A percentile compares a stretch with the other conserved stretches of the same genome.
phyloP scores from a whole-genome alignment of 2,113 vertebrate genomes.

The Dunckerocampus dactyliophorus region DNA sequence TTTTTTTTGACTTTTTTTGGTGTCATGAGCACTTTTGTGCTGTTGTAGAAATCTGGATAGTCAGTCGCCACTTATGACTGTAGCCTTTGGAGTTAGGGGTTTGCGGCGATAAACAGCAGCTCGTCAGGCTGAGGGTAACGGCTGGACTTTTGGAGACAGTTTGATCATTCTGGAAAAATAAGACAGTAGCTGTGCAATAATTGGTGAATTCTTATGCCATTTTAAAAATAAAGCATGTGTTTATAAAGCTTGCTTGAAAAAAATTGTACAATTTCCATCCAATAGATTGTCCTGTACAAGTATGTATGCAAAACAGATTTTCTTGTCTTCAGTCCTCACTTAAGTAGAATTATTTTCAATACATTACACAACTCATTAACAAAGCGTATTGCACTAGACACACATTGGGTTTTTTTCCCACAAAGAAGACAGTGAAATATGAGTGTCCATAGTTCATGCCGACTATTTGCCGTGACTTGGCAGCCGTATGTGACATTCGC shows the following conservation, averaged over 20 bases:
- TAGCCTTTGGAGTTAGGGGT: no score
- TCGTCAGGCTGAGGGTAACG: slow-evolving; percentile 1
- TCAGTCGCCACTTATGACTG: background rate
- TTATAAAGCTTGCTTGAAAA: no score
- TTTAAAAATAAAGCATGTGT: no score
- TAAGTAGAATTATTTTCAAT: background rate
- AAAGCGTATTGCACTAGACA: slow-evolving; percentile 5
- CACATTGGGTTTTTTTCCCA: slow-evolving; percentile 39
- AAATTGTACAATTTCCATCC: no score
- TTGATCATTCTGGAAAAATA: slow-evolving; percentile 41
- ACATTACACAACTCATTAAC: background rate
- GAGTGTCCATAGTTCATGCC: slow-evolving; percentile 54
- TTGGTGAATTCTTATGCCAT: no score
- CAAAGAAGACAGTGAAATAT: slow-evolving; percentile 44
- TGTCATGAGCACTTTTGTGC: no score
- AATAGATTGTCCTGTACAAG: no score
- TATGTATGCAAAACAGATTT: no score
- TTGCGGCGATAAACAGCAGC: no score
- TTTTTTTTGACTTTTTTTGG: no score
- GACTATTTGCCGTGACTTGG: slow-evolving; percentile 63
- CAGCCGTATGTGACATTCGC: slow-evolving; percentile 65
- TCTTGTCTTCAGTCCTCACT: background rate
- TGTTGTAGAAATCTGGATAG: slow-evolving; percentile 1
- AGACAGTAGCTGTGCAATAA: background rate
- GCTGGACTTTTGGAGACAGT: slow-evolving; percentile 38